A percentile compares a stretch with the other conserved stretches of the same genome.
Evolutionary conservation across 2,797 vertebrate species (phyloP).

Genomic region (Forpus xanthops): DNA sequence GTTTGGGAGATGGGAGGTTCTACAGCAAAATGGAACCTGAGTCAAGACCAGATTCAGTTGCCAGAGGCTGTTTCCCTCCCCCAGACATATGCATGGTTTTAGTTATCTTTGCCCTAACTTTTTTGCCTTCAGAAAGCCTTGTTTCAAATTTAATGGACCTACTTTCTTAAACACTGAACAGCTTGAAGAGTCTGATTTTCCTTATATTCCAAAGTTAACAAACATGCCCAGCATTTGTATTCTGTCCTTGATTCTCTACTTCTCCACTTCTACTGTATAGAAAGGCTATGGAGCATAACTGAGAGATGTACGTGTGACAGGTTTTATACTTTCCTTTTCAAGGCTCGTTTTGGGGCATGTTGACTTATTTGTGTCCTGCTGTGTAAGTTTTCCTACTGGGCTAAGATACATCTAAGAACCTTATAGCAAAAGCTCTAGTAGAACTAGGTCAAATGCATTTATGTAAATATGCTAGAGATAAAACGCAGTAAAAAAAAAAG

Average conservation of each 20-base stretch:
- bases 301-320: background rate
- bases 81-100: background rate
- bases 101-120: background rate
- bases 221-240: background rate
- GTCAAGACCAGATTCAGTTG: background rate
- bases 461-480: background rate
- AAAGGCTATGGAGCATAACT: background rate
- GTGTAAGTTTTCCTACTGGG: background rate
- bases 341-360: background rate
- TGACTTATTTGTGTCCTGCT: background rate
- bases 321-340: background rate
- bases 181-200: background rate
- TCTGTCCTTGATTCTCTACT: background rate
- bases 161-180: background rate
- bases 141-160: background rate
- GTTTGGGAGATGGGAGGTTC: background rate
- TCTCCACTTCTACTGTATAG: background rate
- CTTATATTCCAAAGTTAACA: background rate
- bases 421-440: background rate
- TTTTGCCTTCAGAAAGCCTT: background rate
- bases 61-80: background rate
- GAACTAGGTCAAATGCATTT: background rate
- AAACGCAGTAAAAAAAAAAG: background rate
- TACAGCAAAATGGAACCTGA: background rate
- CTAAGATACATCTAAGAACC: background rate